A percentile compares a stretch with the other conserved stretches of the same genome.
Conservation (phyloP, 2,797 vertebrate genomes). For the Synaphobranchus kaupii region DNA sequence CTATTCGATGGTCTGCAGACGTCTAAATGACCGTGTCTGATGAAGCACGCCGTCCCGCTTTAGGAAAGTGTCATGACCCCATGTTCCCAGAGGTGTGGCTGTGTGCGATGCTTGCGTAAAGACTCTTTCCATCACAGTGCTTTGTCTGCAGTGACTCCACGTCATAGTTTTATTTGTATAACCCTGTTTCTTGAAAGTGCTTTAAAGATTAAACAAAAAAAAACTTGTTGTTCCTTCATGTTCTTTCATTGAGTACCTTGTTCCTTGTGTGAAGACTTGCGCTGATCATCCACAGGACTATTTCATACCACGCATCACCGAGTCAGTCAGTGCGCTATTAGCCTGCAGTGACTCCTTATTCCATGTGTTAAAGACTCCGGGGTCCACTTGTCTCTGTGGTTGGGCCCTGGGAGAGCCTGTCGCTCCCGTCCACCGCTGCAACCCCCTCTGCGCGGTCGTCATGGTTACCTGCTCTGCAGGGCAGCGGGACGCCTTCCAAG, state of each 20-base stretch:
- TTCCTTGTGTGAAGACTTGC: not conserved
- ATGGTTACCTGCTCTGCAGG: slow-evolving; percentile 22
- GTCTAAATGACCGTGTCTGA: no score
- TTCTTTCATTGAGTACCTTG: no score
- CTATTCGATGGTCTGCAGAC: no score
- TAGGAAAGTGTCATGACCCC: not conserved
- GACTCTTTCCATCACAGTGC: no score
- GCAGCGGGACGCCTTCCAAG: slow-evolving; percentile 14
- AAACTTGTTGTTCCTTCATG: no score
- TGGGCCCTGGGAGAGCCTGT: not conserved
- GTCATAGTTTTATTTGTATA: no score
- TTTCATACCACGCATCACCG: no score
- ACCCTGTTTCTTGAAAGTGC: no score
- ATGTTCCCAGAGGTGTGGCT: not conserved
- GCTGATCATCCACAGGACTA: not conserved
- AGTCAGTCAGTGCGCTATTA: not conserved
- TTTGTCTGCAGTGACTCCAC: no score
- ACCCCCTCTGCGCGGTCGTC: slow-evolving; percentile 6
- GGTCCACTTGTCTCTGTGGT: not conserved
- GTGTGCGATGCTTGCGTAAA: no score
- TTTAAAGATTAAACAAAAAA: no score
- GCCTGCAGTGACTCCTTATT: not conserved
- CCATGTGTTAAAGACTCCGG: not conserved
- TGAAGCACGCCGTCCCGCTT: not conserved
- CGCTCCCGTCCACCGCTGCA: not conserved